Conservation (phyloP, 2,888 invertebrate species). For the Agrotis clavis region DNA sequence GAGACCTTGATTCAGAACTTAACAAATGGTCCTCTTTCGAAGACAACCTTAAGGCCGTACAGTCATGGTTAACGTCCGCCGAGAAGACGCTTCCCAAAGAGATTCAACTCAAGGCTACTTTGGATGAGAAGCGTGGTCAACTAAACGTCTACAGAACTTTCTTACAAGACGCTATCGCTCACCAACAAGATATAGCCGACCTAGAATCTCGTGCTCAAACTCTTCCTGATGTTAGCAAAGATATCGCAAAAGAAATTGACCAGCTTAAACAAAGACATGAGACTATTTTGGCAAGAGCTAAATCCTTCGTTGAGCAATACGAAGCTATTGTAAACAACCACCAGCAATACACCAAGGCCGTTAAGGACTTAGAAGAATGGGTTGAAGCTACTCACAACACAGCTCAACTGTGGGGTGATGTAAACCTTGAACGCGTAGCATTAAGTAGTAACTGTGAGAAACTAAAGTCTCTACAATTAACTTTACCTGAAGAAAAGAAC, state of each 20-base stretch:
- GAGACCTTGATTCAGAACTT: constrained; percentile 96
- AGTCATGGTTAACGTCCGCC: constrained; percentile 94
- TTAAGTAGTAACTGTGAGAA: constrained; percentile 97
- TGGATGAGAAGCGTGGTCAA: constrained; percentile 98
- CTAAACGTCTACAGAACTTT: constrained; percentile 95
- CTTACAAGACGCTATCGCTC: constrained; percentile 95
- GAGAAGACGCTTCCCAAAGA: constrained; percentile 95
- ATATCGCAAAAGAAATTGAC: constrained; percentile 93
- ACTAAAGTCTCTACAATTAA: constrained; percentile 94
- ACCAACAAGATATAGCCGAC: constrained; percentile 96
- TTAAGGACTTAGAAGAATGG: constrained; percentile 97
- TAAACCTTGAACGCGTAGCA: constrained; percentile 95
- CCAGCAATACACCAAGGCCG: constrained; percentile 96
- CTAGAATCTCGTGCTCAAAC: constrained; percentile 95
- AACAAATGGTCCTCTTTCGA: constrained; percentile 97
- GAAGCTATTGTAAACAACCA: constrained; percentile 97
- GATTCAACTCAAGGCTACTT: constrained; percentile 95
- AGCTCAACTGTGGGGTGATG: constrained; percentile 95
- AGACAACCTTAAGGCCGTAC: constrained; percentile 95
- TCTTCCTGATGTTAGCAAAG: constrained; percentile 95
- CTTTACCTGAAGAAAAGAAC: constrained; percentile 96
- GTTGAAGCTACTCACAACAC: constrained; percentile 96
- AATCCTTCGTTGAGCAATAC: constrained; percentile 95
- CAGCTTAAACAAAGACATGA: constrained; percentile 94
- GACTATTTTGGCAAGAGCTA: constrained; percentile 93